Evolutionary conservation across 2,888 invertebrate genomes (phyloP), one percentile per base, ranked within the genome.

Genomic region (Gonocerus acuteangulatus): DNA sequence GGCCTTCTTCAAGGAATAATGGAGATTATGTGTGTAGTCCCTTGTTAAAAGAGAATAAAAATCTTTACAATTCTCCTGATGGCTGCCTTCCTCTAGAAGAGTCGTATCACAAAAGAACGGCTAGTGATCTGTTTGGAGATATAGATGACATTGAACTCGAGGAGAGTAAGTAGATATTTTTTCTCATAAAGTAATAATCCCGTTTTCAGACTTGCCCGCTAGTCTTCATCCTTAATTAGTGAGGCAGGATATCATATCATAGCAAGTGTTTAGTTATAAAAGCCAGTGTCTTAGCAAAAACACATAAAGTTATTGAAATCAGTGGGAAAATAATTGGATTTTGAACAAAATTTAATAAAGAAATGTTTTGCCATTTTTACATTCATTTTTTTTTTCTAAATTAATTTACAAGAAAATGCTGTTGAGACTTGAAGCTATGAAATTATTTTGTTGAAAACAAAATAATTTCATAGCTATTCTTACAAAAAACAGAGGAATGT

Each of bases 121-220:
- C 78, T 1, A 80, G 83, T 67, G 85, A 88, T 67, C 72, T 89
- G 13, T 87, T 88, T 72, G 87, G 86, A 2, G 85, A 87, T 69
- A 84, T 86, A 39, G 80, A 78, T 70, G 86, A 87, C 72, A 79
- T 86, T 63, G 79, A 80, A 65, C 77, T 80, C 66, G 39, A 59
- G 18, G 73, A 65, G 23, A 36, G 62, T 60, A 54, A 67, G 60
- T 42, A 42, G 16, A n/a, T n/a, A n/a, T n/a, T n/a, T n/a, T n/a
- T n/a, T n/a, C n/a, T n/a, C 6, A 11, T 15, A 18, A 34, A 48
- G 9, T 15, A 27, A 2, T 18, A 32, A 49, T 11, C 32, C 3
- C 15, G 1, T n/a, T 2, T 34, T 6, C 18, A 2, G 2, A 1
- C 2, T 15, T 2, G 4, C 9, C 11, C 19, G 6, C 15, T 7